These are phyloP conservation scores for Drosophila melanica DNA, from an alignment of 1,140 invertebrate genomes.

Conservation along the genomic window DNA sequence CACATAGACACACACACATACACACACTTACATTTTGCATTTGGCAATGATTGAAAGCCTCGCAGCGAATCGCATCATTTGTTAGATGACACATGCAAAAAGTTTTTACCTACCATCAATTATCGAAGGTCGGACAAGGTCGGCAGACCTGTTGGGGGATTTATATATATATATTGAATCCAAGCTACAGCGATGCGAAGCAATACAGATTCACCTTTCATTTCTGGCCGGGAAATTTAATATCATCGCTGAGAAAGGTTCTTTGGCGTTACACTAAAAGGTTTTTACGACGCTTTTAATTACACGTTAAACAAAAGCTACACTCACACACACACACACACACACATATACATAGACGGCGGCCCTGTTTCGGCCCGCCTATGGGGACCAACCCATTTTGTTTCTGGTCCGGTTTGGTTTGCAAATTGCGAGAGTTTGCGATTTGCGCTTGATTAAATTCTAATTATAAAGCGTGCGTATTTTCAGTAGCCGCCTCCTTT, in stretches of 20 bases:
- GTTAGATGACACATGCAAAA: constrained; percentile 74
- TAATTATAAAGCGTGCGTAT: constrained; percentile 83
- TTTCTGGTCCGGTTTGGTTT: constrained; percentile 17
- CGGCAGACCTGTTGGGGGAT: constrained; percentile 56
- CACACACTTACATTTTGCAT: constrained; percentile 7
- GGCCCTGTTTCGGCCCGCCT: not conserved
- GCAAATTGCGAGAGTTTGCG: constrained; percentile 70
- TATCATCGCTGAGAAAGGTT: constrained; percentile 54
- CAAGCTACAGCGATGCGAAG: constrained; percentile 42
- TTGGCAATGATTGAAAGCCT: constrained; percentile 58
- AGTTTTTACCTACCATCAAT: constrained; percentile 50
- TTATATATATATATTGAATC: constrained; percentile 67
- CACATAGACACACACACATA: too few relatives aligned
- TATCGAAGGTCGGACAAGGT: constrained; percentile 72
- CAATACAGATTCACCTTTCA: constrained; percentile 14
- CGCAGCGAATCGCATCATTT: constrained; percentile 53
- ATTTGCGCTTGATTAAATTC: constrained; percentile 83
- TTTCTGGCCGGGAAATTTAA: constrained; percentile 66
- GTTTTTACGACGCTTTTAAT: constrained; percentile 76
- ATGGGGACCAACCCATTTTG: constrained; percentile 36
- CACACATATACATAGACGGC: constrained; percentile 7
- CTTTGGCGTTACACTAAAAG: constrained; percentile 64
- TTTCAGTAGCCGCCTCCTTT: constrained; percentile 32
- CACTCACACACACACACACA: constrained; percentile 33
- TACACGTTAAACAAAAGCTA: constrained; percentile 78